Percentiles rank a stretch among this genome's conserved stretches.
phyloP scores from a whole-genome alignment of 2,797 vertebrate species.

The Peromyscus eremicus region DNA sequence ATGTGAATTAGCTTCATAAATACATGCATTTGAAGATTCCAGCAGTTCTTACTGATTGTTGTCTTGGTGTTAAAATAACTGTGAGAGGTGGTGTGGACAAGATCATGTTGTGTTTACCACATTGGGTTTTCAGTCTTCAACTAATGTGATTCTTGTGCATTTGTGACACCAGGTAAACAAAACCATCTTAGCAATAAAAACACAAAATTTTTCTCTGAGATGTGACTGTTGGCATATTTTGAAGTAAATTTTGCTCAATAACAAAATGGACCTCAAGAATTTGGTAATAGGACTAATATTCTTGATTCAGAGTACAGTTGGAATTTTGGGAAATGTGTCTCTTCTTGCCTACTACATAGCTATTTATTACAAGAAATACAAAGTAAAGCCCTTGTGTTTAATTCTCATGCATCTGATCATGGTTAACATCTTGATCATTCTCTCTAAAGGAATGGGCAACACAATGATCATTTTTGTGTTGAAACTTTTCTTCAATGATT shows the following conservation, averaged over 20 bases:
- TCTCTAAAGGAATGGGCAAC: background rate
- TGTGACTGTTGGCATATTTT: background rate
- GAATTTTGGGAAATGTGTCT: background rate
- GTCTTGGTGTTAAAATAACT: background rate
- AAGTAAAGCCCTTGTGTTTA: background rate
- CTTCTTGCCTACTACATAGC: background rate
- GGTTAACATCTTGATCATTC: background rate
- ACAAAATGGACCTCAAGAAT: background rate
- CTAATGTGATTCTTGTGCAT: background rate
- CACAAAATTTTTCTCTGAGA: background rate
- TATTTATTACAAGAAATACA: background rate
- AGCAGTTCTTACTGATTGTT: background rate
- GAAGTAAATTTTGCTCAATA: background rate
- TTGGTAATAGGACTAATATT: background rate
- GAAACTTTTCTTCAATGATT: background rate
- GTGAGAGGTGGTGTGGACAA: background rate
- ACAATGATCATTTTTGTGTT: background rate
- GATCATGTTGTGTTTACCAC: background rate
- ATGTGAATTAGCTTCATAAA: background rate
- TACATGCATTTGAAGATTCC: background rate
- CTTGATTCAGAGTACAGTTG: background rate
- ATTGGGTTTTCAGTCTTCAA: background rate
- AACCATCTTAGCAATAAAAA: background rate
- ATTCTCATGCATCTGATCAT: background rate
- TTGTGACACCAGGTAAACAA: background rate